phyloP scores from a whole-genome alignment of 53 echinoderm and acorn worm genomes.

The Crossaster papposus region DNA sequence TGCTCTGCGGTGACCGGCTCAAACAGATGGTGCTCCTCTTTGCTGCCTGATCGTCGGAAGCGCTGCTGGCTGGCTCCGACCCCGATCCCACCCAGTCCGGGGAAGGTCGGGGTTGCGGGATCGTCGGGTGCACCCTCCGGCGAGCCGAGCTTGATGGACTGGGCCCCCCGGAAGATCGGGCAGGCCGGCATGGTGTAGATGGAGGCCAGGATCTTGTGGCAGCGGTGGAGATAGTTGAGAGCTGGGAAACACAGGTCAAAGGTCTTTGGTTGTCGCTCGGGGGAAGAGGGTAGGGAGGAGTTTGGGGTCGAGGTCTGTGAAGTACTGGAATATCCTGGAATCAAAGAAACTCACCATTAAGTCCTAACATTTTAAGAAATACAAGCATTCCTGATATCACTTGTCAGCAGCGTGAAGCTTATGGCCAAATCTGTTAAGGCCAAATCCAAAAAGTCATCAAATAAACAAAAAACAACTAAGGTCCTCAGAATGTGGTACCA shows the following conservation, averaged over 20 bases:
- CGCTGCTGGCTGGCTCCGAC: neutral
- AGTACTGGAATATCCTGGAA: conserved; percentile 57
- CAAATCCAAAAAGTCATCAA: no score
- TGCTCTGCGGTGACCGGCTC: conserved; percentile 79
- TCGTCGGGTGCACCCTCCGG: conserved; percentile 47
- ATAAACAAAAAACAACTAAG: no score
- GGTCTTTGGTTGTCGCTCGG: conserved; percentile 41
- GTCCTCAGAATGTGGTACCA: no score
- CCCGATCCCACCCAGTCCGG: neutral
- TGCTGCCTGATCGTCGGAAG: neutral
- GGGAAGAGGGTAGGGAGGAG: conserved; percentile 57
- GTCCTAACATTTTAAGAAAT: no score
- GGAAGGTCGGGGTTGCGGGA: conserved; percentile 38
- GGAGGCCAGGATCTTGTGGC: conserved; percentile 97
- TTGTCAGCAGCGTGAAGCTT: no score
- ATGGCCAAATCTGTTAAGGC: no score
- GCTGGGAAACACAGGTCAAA: conserved; percentile 96
- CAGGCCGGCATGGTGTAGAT: conserved; percentile 93
- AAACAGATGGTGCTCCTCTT: conserved; percentile 63
- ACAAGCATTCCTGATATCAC: no score
- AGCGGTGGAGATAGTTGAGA: conserved; percentile 91
- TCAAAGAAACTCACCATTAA: neutral
- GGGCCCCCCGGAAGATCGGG: conserved; percentile 86
- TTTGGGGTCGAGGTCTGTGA: conserved; percentile 64
- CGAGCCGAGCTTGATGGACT: conserved; percentile 88